phyloP scores from a whole-genome alignment of 2,797 vertebrate genomes.

The Eurystomus glaucurus region DNA sequence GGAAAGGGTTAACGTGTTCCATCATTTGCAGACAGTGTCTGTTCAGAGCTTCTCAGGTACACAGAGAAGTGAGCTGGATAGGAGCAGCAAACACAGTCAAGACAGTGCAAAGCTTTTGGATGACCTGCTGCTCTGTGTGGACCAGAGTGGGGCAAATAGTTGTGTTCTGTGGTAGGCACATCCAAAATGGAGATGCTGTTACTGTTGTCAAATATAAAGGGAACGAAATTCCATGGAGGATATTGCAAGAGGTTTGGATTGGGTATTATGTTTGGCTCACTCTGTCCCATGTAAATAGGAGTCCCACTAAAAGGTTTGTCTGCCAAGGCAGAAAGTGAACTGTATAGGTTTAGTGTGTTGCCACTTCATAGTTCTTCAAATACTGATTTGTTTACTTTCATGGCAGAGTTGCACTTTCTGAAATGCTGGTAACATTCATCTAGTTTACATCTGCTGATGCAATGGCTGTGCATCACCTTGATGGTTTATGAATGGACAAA shows the following conservation, averaged over 20 bases:
- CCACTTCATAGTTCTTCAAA: neutral
- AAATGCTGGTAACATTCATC: neutral
- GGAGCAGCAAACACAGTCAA: neutral
- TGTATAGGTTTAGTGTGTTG: neutral
- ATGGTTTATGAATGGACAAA: neutral
- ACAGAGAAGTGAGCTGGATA: neutral
- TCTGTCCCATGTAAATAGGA: fast-evolving
- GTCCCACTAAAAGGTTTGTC: neutral
- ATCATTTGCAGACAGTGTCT: neutral
- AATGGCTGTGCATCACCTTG: neutral
- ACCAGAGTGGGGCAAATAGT: neutral
- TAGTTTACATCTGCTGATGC: neutral
- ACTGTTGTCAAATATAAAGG: neutral
- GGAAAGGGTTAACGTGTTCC: neutral
- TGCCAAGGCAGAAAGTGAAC: neutral
- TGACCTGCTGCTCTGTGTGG: neutral
- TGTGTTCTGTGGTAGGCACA: fast-evolving
- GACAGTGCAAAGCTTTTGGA: neutral
- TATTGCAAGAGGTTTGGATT: neutral
- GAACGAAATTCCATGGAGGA: fast-evolving
- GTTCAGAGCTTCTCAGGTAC: neutral
- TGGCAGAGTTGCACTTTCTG: neutral
- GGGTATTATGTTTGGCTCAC: neutral
- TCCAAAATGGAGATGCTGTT: neutral
- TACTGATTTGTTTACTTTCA: neutral